phyloP scores from a whole-genome alignment of 1,140 invertebrate species.

The Goniozus legneri region DNA sequence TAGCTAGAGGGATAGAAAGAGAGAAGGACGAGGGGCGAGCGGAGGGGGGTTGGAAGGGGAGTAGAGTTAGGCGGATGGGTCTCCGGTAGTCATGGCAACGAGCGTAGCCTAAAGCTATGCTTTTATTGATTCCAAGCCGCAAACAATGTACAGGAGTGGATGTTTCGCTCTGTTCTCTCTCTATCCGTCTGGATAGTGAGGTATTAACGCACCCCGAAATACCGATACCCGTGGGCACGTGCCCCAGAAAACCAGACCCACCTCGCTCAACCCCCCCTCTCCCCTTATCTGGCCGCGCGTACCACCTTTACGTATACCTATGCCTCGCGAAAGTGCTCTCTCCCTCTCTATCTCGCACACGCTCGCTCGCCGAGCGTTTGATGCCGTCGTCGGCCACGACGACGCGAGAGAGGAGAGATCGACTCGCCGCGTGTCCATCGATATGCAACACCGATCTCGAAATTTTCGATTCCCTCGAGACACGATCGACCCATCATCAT shows the following conservation, averaged over 20 bases:
- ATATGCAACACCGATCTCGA: slow-evolving; percentile 18
- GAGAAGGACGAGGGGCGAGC: slow-evolving; percentile 12
- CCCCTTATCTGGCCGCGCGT: too few species aligned
- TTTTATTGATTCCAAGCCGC: slow-evolving; percentile 57
- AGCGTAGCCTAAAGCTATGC: slow-evolving; percentile 56
- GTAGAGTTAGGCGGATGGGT: slow-evolving; percentile 50
- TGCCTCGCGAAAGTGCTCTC: background rate
- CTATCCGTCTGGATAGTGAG: slow-evolving; percentile 44
- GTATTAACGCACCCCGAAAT: slow-evolving; percentile 46
- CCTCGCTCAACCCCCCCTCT: background rate
- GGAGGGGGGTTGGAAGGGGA: slow-evolving; percentile 17
- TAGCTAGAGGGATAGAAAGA: background rate
- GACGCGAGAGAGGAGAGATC: too few species aligned
- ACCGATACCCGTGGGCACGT: slow-evolving; percentile 40
- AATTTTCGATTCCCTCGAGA: slow-evolving; percentile 13
- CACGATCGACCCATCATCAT: slow-evolving; percentile 8
- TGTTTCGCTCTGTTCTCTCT: slow-evolving; percentile 51
- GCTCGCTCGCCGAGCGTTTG: slow-evolving; percentile 17
- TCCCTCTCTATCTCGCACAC: background rate
- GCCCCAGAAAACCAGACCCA: slow-evolving; percentile 31
- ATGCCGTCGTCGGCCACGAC: too few species aligned
- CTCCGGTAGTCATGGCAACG: slow-evolving; percentile 48
- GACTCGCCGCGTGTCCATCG: too few species aligned
- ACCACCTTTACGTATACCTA: background rate
- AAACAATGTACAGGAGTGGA: slow-evolving; percentile 56